Evolutionary conservation across 2,888 invertebrate genomes (phyloP).

Genomic region (Megamerina dolium): DNA sequence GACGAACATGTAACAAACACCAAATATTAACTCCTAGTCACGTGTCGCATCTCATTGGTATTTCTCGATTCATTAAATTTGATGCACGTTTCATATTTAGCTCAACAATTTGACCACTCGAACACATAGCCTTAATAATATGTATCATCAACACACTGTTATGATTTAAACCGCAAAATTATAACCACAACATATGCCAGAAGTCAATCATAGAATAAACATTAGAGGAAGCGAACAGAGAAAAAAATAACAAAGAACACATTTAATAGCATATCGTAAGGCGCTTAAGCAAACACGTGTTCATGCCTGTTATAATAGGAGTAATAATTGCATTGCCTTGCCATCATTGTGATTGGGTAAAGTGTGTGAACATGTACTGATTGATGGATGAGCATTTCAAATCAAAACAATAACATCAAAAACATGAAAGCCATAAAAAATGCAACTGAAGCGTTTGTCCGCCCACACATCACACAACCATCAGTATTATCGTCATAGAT

Average conservation of each 20-base stretch:
- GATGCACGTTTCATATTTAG: slow-evolving; percentile 19
- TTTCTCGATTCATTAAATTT: slow-evolving; percentile 20
- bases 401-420: not conserved
- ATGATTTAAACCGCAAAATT: too few relatives aligned
- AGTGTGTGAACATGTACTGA: too few relatives aligned
- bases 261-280: slow-evolving; percentile 14
- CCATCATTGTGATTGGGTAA: too few relatives aligned
- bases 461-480: slow-evolving; percentile 5
- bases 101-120: slow-evolving; percentile 5
- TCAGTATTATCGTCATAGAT: not conserved
- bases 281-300: slow-evolving; percentile 10
- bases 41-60: slow-evolving; percentile 11
- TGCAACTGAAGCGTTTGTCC: slow-evolving; percentile 4
- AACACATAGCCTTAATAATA: slow-evolving; percentile 11
- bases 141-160: too few relatives aligned
- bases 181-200: too few relatives aligned
- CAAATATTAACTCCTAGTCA: slow-evolving; percentile 1
- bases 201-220: too few relatives aligned
- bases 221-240: slow-evolving; percentile 1
- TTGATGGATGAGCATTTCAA: slow-evolving; percentile 20
- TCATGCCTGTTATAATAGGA: too few relatives aligned
- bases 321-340: too few relatives aligned
- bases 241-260: not conserved
- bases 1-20: slow-evolving; percentile 1
- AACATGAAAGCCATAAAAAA: slow-evolving; percentile 4